Evolutionary conservation across 1,140 invertebrate genomes (phyloP), one percentile per base, ranked within the genome.

Genomic region (Triops cancriformis): DNA sequence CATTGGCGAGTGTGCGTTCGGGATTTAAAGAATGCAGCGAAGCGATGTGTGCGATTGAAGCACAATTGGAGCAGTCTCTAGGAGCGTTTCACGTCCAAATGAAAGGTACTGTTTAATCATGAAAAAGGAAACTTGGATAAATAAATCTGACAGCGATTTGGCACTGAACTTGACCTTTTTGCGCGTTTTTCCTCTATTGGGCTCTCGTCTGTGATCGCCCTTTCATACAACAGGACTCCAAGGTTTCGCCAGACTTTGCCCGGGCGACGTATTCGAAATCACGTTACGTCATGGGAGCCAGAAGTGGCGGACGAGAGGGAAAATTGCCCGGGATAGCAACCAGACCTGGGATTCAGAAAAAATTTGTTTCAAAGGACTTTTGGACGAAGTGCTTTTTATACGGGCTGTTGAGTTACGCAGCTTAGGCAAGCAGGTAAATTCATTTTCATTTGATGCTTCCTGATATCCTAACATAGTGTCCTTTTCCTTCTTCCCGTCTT

Each of bases 181-280:
- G 27, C 23, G 75, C 41, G 14, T 6, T 43, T 76, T 45, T 43
- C 64, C 2, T 37, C 51, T 77, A n/a, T 31, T 75, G 64, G 14
- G 6, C 14, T 64, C 51, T 64, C 51, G 0, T 64, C 23, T 37
- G 23, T 37, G 72, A 26, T 74, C 75, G 28, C 31, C 31, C 7
- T 77, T 64, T 27, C 27, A 72, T 79, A 51, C 78, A 81, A 11
- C 80, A 88, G 87, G 87, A 42, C 86, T 89, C 80, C 87, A 88
- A 80, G 89, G 89, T 11, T 89, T 89, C 84, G 88, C 89, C 9
- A 82, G 89, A 45, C 83, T 90, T n/a, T 88, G 87, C 82, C 85
- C 87, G 12, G 89, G 89, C 7, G 89, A 90, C 82, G 85, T 88
- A 23, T 90, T 89, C 83, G 89, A 90, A 82, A 88, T 90, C 18